Evolutionary conservation across 2,113 vertebrate genomes (phyloP), one percentile per base, ranked within the genome.

Genomic region (Mola mola): DNA sequence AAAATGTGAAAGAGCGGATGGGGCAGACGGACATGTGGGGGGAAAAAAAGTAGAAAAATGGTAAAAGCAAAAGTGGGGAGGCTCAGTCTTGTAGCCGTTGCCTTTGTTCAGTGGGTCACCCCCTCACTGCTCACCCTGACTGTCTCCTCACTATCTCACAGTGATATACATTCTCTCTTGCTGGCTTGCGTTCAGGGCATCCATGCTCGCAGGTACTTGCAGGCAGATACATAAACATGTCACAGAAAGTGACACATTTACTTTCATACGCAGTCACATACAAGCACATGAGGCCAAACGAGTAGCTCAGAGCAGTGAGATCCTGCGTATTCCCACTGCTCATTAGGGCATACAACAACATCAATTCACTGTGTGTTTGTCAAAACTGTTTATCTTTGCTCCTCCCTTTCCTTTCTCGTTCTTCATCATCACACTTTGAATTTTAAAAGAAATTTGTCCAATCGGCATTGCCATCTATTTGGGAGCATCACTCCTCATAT

Each of bases 341-440:
- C 83, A 86, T 90, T 87, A 87, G 29, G 64, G 36, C 76, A 61
- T 78, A 86, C 72, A 77, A 68, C 73, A 74, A 66, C 82, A 86
- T 87, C 78, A 71, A 79, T 89, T 88, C 73, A 82, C 60, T 59
- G 51, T 63, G 33, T 55, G 37, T 56, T 56, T 58, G 48, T 29
- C 17, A 62, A 49, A 28, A 43, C 15, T 13, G 19, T 22, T 60
- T 61, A 53, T 62, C 43, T 17, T 37, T 24, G 15, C 41, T 66
- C 47, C 46, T 56, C 43, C 28, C 16, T 57, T 17, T 56, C 51
- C 20, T 21, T 13, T 31, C 17, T 76, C 24, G 48, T 67, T 29
- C 28, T 50, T 37, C 40, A 42, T 57, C 38, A n/a, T n/a, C n/a
- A n/a, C n/a, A 11, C 29, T 33, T 33, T 33, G 29, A 8, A 33